Conservation (phyloP, 2,888 invertebrate genomes). For the Marasmarcha lunaedactyla region DNA sequence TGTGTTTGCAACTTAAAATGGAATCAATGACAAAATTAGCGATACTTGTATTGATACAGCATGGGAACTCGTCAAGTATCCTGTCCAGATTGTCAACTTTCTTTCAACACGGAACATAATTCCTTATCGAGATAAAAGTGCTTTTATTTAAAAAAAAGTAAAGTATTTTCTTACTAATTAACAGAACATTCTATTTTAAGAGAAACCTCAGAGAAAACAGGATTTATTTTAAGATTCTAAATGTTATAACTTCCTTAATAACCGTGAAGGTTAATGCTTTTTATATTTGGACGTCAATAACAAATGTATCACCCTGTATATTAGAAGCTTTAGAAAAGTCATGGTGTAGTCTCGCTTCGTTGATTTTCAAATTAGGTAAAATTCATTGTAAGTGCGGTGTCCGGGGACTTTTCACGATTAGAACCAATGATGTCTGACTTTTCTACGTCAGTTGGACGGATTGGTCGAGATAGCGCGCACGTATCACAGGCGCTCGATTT, state of each 20-base stretch:
- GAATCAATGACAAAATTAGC: background rate
- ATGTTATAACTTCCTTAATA: background rate
- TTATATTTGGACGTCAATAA: background rate
- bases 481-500: slow-evolving; percentile 24
- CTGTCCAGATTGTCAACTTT: slow-evolving; percentile 44
- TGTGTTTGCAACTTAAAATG: slow-evolving; percentile 2
- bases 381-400: slow-evolving; percentile 20
- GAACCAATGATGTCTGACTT: slow-evolving; percentile 36
- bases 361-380: slow-evolving; percentile 9
- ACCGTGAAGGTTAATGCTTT: background rate
- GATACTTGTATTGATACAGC: background rate
- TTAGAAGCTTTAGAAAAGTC: no score
- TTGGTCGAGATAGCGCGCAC: slow-evolving; percentile 29
- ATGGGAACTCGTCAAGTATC: slow-evolving; percentile 7
- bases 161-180: no score
- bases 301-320: no score
- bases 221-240: no score
- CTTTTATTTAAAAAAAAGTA: no score
- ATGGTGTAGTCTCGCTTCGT: no score
- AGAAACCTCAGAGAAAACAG: no score
- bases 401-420: slow-evolving; percentile 19
- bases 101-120: slow-evolving; percentile 17
- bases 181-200: background rate
- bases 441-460: slow-evolving; percentile 18
- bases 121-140: no score